These are phyloP conservation scores for Microctenopoma stevenorrisi DNA, from an alignment of 2,797 vertebrate species.

Conservation along the genomic window DNA sequence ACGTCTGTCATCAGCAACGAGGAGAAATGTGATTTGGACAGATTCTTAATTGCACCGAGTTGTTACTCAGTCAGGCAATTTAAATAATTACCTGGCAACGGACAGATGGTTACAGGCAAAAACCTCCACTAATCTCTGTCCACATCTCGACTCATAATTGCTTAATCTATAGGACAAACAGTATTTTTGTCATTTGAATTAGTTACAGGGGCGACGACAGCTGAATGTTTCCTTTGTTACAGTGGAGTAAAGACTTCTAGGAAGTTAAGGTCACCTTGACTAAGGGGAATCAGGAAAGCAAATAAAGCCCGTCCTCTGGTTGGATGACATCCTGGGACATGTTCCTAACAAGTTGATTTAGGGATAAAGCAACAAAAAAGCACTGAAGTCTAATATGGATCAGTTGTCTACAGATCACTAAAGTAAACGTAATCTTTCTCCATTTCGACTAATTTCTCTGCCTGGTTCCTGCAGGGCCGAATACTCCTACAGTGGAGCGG, in stretches of 20 bases:
- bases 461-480: slow-evolving; percentile 61
- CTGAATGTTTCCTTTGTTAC: slow-evolving; percentile 79
- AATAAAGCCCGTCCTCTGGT: slow-evolving; percentile 2
- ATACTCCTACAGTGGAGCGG: slow-evolving; percentile 83
- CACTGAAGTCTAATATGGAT: too few species aligned
- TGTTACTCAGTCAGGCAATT: slow-evolving; percentile 37
- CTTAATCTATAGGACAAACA: slow-evolving; percentile 45
- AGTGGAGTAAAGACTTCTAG: slow-evolving; percentile 18
- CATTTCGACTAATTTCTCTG: not conserved
- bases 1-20: slow-evolving; percentile 23
- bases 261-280: slow-evolving; percentile 73
- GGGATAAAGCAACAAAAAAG: not conserved
- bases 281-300: slow-evolving; percentile 12
- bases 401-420: too few species aligned
- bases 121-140: slow-evolving; percentile 50
- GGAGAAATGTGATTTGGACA: slow-evolving; percentile 31
- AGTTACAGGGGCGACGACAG: slow-evolving; percentile 12
- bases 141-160: slow-evolving; percentile 64
- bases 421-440: not conserved
- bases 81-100: slow-evolving; percentile 41
- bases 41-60: slow-evolving; percentile 11
- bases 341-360: not conserved
- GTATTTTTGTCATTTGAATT: slow-evolving; percentile 39
- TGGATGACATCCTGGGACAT: not conserved
- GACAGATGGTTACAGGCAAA: slow-evolving; percentile 3